Conservation (phyloP, 2,888 invertebrate genomes). For the Eupithecia subfuscata region DNA sequence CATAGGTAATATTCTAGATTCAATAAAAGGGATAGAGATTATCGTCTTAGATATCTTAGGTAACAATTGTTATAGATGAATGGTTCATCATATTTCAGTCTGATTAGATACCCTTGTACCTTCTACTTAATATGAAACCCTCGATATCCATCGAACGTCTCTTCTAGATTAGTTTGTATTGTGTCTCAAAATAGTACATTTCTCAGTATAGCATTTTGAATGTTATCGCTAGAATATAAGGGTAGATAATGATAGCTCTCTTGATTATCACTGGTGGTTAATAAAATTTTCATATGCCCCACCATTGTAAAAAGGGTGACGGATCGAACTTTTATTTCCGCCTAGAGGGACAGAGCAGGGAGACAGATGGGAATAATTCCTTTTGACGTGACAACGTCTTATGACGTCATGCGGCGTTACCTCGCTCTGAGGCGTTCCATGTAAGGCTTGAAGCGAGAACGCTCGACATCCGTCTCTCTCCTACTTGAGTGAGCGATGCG, state of each 20-base stretch:
- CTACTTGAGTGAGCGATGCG: no score
- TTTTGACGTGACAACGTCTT: no score
- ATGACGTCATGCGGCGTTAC: no score
- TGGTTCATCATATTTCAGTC: neutral
- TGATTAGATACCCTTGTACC: neutral
- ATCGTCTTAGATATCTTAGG: neutral
- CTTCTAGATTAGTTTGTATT: conserved; percentile 3
- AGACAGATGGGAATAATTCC: no score
- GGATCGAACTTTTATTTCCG: no score
- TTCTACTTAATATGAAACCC: neutral
- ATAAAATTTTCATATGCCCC: no score
- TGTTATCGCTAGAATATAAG: neutral
- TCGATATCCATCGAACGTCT: neutral
- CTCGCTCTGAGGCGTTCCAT: no score
- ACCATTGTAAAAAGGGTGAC: no score
- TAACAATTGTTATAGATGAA: conserved; percentile 1
- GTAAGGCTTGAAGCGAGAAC: no score
- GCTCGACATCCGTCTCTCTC: no score
- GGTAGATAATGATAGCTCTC: neutral
- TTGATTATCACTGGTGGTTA: neutral
- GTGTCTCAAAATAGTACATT: neutral
- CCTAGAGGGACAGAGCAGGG: no score
- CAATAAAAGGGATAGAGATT: neutral
- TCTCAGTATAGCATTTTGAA: neutral
- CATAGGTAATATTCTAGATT: no score